phyloP scores from a whole-genome alignment of 1,140 invertebrate genomes.

The Asobara japonica region DNA sequence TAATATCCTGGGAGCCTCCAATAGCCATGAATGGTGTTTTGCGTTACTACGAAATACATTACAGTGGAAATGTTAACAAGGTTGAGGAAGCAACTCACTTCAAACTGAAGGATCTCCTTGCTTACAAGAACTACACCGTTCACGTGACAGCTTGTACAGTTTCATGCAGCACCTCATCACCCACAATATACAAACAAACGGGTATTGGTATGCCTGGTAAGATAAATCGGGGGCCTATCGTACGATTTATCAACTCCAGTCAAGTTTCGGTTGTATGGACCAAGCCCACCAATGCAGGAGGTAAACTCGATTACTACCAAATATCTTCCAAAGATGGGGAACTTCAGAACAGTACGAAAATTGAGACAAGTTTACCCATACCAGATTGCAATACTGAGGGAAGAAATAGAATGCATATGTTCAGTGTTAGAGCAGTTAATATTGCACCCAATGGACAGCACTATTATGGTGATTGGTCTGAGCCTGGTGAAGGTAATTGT shows the following conservation, averaged over 20 bases:
- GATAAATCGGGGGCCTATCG: constrained; percentile 61
- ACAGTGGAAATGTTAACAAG: constrained; percentile 45
- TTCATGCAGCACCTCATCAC: constrained; percentile 69
- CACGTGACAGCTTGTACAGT: constrained; percentile 77
- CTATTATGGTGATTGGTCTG: constrained; percentile 63
- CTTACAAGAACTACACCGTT: constrained; percentile 73
- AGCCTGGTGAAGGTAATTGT: constrained; percentile 60
- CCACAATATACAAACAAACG: constrained; percentile 65
- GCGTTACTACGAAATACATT: constrained; percentile 75
- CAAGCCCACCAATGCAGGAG: constrained; percentile 71
- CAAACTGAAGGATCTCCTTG: constrained; percentile 37
- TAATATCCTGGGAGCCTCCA: constrained; percentile 77
- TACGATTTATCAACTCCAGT: constrained; percentile 64
- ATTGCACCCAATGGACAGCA: constrained; percentile 47
- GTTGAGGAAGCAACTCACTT: constrained; percentile 48
- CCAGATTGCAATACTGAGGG: constrained; percentile 58
- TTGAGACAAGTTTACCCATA: constrained; percentile 53
- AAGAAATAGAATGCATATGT: constrained; percentile 51
- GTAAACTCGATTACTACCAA: constrained; percentile 71
- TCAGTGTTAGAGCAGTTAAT: constrained; percentile 63
- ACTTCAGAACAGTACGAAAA: constrained; percentile 52
- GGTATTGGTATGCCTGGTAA: constrained; percentile 71
- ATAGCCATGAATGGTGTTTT: constrained; percentile 78
- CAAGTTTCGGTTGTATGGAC: constrained; percentile 69
- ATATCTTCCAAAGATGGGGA: constrained; percentile 50